A percentile compares a stretch with the other conserved stretches of the same genome.
Evolutionary conservation across 2,888 invertebrate species (phyloP).

Genomic region (Sinotaia quadrata): DNA sequence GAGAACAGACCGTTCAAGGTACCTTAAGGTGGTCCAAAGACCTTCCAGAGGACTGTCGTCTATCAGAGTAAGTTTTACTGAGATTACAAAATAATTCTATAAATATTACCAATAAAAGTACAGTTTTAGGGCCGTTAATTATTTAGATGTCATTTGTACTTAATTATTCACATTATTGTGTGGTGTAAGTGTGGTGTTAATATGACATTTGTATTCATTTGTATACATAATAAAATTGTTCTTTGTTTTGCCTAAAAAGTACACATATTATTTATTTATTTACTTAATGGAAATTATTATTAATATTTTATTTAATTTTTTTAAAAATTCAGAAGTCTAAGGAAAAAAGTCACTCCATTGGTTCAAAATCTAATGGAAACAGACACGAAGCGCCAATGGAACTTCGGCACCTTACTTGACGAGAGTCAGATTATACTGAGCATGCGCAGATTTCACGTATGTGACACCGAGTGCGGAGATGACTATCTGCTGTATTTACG

Average conservation of each 20-base stretch:
- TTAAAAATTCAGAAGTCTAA: slow-evolving; percentile 16
- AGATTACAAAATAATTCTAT: too few species aligned
- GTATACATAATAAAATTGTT: too few species aligned
- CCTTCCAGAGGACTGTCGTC: slow-evolving; percentile 88
- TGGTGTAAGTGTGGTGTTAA: too few species aligned
- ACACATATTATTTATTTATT: too few species aligned
- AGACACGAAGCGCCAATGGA: slow-evolving; percentile 12
- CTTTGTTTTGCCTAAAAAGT: too few species aligned
- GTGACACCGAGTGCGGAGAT: slow-evolving; percentile 22
- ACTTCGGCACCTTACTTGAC: slow-evolving; percentile 21
- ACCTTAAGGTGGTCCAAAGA: slow-evolving; percentile 92
- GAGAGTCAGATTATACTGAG: slow-evolving; percentile 23
- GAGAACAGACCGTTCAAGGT: slow-evolving; percentile 91
- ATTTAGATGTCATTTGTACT: too few species aligned
- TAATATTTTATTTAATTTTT: too few species aligned
- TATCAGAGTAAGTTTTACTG: slow-evolving; percentile 77
- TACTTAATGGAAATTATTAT: too few species aligned
- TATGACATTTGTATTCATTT: too few species aligned
- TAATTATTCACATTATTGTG: too few species aligned
- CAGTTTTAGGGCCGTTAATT: too few species aligned
- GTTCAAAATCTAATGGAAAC: slow-evolving; percentile 20
- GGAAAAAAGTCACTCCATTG: slow-evolving; percentile 13
- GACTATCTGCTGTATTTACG: slow-evolving; percentile 18
- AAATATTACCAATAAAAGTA: too few species aligned
- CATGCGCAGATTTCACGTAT: slow-evolving; percentile 24